These are phyloP conservation scores for Oncorhynchus kisutch DNA, from an alignment of 2,113 vertebrate genomes.

Conservation along the genomic window DNA sequence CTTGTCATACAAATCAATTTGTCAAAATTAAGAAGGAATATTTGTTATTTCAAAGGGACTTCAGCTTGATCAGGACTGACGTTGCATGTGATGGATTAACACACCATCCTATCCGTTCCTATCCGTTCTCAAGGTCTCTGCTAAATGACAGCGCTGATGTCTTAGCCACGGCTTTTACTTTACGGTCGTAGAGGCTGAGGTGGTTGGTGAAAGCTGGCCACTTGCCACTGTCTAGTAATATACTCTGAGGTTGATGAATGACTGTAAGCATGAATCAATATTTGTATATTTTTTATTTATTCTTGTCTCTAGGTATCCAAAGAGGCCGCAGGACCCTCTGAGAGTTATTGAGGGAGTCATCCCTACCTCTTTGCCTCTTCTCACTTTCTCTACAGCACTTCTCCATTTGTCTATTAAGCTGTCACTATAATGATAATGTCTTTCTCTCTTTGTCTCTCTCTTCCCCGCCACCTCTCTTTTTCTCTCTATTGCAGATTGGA, in stretches of 20 bases:
- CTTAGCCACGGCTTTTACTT: background rate
- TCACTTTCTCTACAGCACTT: background rate
- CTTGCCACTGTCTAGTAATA: slow-evolving; percentile 3
- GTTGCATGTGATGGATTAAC: background rate
- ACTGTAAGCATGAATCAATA: slow-evolving; percentile 9
- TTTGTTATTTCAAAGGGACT: background rate
- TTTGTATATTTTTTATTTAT: background rate
- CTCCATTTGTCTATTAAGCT: background rate
- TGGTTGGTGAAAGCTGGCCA: background rate
- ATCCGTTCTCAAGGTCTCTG: background rate
- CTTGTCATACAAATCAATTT: background rate
- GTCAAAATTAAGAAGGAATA: background rate
- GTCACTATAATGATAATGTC: background rate
- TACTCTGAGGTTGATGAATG: slow-evolving; percentile 11
- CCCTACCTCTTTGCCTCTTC: background rate
- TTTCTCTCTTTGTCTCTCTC: background rate
- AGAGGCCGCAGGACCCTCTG: too few species aligned
- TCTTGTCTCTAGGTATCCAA: background rate
- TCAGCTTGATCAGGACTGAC: background rate
- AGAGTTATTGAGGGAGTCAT: too few species aligned
- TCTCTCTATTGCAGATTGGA: slow-evolving; percentile 51
- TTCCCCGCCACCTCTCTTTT: slow-evolving; percentile 1
- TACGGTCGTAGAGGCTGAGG: background rate
- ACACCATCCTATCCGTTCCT: background rate
- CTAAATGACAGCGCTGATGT: background rate